These are phyloP conservation scores for Protonibea diacanthus DNA, from an alignment of 2,797 vertebrate species.

Conservation along the genomic window DNA sequence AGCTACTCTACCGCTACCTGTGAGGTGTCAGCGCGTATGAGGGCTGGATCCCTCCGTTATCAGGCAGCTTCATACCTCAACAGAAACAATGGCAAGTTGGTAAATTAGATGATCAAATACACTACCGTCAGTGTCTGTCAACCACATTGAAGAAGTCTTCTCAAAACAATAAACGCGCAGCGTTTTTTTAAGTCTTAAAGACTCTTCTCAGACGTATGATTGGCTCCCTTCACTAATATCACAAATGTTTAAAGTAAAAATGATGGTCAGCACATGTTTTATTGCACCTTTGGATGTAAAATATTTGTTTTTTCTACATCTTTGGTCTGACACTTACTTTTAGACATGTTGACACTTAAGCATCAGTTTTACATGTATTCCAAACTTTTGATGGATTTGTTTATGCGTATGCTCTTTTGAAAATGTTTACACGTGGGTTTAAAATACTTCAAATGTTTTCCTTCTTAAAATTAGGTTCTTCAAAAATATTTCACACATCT, in stretches of 20 bases:
- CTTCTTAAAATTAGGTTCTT: slow-evolving; percentile 25
- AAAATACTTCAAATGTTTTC: slow-evolving; percentile 36
- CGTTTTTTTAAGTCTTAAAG: not conserved
- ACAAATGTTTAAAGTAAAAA: not conserved
- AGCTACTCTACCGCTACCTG: not conserved
- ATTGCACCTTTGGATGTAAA: not conserved
- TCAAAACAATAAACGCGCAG: not conserved
- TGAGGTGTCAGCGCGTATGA: slow-evolving; percentile 7
- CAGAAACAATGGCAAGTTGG: not conserved
- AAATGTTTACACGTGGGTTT: not conserved
- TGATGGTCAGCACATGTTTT: not conserved
- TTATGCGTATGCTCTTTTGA: slow-evolving; percentile 3
- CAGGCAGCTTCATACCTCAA: slow-evolving; percentile 5
- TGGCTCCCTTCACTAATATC: not conserved
- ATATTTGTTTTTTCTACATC: not conserved
- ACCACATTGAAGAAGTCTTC: no score
- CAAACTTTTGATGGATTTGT: slow-evolving; percentile 13
- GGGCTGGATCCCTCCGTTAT: slow-evolving; percentile 27
- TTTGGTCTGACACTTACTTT: not conserved
- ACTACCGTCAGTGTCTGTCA: not conserved
- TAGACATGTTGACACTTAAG: not conserved
- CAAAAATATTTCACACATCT: slow-evolving; percentile 21
- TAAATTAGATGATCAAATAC: slow-evolving; percentile 15
- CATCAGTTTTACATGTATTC: not conserved
- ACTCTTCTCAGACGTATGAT: not conserved